Base-by-base conservation (phyloP, 1,140 invertebrate genomes). In the Physella acuta region DNA sequence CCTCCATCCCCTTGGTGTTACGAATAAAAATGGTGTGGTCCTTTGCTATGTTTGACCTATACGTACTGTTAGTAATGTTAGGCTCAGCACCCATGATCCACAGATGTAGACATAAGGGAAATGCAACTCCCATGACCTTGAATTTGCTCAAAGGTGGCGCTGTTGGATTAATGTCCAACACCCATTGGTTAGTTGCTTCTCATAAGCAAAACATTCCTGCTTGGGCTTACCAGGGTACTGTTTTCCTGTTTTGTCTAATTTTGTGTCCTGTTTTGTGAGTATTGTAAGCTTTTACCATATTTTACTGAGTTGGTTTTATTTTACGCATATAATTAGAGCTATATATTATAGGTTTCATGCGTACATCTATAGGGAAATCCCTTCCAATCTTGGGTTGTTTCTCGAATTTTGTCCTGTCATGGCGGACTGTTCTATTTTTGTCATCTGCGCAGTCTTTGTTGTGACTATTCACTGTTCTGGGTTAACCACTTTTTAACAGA, bases 191-290 rank as follows among this genome's bases (percentile, higher is more conserved):
- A 56, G 51, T 66, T 11, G 33, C 64, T 66, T 5, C 28, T 66
- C 64, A 66, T 33, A 66, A 66, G 64, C 64, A 66, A 66, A 66
- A 66, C 64, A 66, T 58, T 56, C 53, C 64, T 66, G 64, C 51
- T 56, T 34, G 62, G 62, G 16, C 64, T 39, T 56, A 37, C 34
- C n/a, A 66, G 53, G 34, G 51, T 55, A 66, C 28, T 37, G 64
- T 66, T 17, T 66, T 55, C 20, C 2, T 65, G 52, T 56, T 58
- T 37, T 14, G 8, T 37, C 14, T 26, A 17, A 3, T 39, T 31
- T 30, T 33, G 16, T 37, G n/a, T 56, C 37, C n/a, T n/a, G 28
- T 66, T 66, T 56, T 52, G 33, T 65, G 51, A 53, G 39, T 52
- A 53, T 55, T 17, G 20, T 26, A 5, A 8, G 11, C 3, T 3